Conservation (phyloP, 2,797 vertebrate species). For the Novumbra hubbsi region DNA sequence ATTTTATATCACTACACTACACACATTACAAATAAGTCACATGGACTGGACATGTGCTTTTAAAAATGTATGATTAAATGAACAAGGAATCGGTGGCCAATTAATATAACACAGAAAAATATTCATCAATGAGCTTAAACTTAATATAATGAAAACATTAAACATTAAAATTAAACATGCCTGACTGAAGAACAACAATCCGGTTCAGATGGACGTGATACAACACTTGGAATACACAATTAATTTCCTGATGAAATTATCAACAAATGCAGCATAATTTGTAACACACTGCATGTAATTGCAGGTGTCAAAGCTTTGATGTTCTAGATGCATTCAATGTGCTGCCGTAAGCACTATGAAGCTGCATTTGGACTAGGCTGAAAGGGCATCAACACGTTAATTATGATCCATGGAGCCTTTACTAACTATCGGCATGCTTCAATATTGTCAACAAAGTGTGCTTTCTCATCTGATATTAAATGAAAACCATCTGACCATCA, state of each 20-base stretch:
- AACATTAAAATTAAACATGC: background rate
- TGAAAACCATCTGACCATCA: constrained; percentile 6
- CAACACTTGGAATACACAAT: background rate
- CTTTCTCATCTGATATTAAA: constrained; percentile 4
- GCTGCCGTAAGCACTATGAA: background rate
- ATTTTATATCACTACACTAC: background rate
- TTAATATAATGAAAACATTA: background rate
- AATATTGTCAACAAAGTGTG: constrained; percentile 1
- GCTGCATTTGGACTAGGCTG: background rate
- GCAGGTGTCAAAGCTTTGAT: background rate
- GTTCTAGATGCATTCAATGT: background rate
- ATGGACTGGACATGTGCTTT: background rate
- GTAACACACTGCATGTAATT: background rate
- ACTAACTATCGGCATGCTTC: background rate
- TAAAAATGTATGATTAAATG: background rate
- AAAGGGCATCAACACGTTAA: background rate
- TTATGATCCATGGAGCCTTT: background rate
- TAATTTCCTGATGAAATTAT: background rate
- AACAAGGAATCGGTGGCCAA: background rate
- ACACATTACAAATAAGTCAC: background rate
- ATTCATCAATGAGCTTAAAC: background rate
- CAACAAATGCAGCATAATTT: background rate
- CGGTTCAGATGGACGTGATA: background rate
- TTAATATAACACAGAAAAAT: background rate
- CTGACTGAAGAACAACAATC: background rate